A percentile compares a stretch with the other conserved stretches of the same genome.
Evolutionary conservation across 2,888 invertebrate species (phyloP).

Genomic region (Sarcophaga carnaria): DNA sequence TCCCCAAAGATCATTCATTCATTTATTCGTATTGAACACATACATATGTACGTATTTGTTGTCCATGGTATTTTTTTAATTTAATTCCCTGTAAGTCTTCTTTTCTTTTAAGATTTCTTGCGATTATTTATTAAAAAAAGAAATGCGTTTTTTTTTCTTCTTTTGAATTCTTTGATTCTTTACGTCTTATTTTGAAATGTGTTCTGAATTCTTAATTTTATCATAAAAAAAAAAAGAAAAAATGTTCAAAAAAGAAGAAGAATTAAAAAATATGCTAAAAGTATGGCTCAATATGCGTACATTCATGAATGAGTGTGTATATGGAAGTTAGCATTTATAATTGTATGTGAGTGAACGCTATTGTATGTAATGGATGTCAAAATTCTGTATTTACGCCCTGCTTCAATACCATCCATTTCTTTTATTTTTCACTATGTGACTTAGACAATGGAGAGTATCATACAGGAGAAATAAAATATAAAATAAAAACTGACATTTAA

Average conservation of each 20-base stretch:
- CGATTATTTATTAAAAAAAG: slow-evolving; percentile 6
- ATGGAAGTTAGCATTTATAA: no score
- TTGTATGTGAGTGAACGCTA: slow-evolving; percentile 11
- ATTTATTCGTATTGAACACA: no score
- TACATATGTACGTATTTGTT: neutral
- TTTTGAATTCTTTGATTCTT: neutral
- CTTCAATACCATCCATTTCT: neutral
- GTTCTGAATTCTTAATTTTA: slow-evolving; percentile 46
- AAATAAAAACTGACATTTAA: slow-evolving; percentile 30
- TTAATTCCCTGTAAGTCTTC: neutral
- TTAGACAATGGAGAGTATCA: neutral
- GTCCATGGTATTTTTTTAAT: neutral
- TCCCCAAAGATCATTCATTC: no score
- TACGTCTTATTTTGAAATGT: slow-evolving; percentile 34
- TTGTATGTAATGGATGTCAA: slow-evolving; percentile 33
- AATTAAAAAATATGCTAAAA: neutral
- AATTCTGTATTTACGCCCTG: slow-evolving; percentile 9
- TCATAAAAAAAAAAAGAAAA: neutral
- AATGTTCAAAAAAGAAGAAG: neutral
- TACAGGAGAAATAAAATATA: neutral
- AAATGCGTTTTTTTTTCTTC: neutral
- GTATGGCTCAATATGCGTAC: neutral
- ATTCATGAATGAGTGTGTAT: neutral
- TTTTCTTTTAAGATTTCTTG: slow-evolving; percentile 4
- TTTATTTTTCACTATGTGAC: neutral